These are phyloP conservation scores for Embidobia sp. DNA, from an alignment of 2,888 invertebrate species.

Conservation along the genomic window DNA sequence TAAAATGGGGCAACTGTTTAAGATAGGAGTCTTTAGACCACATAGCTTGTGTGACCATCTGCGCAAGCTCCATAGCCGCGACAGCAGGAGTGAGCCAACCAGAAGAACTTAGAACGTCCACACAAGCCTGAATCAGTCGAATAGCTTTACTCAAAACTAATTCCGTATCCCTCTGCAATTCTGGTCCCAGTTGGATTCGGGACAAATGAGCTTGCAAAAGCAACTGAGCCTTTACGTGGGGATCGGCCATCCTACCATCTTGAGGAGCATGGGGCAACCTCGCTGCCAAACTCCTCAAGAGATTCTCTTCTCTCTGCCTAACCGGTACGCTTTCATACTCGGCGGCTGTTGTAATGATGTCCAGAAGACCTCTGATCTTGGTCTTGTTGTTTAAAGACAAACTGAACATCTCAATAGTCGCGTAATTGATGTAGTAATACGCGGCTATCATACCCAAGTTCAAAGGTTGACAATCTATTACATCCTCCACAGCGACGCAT, in stretches of 20 bases:
- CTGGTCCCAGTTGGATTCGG: conserved; percentile 96
- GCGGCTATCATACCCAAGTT: conserved; percentile 99
- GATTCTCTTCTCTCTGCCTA: conserved; percentile 95
- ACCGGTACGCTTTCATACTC: conserved; percentile 98
- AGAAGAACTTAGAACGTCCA: conserved; percentile 95
- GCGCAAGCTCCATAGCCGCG: conserved; percentile 99
- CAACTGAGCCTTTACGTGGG: conserved; percentile 98
- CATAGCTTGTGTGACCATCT: conserved; percentile 99
- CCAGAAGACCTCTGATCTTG: conserved; percentile 97
- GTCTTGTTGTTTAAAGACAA: conserved; percentile 98
- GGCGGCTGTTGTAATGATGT: conserved; percentile 98
- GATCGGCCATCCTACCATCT: conserved; percentile 86
- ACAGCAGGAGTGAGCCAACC: conserved; percentile 99
- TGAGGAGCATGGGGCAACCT: conserved; percentile 85
- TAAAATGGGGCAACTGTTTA: conserved; percentile 98
- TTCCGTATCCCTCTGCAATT: conserved; percentile 98
- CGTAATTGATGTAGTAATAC: conserved; percentile 99
- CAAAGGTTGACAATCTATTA: conserved; percentile 97
- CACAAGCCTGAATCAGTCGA: conserved; percentile 95
- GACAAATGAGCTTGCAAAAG: conserved; percentile 98
- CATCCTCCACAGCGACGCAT: conserved; percentile 98
- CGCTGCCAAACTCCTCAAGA: conserved; percentile 86
- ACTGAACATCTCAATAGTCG: conserved; percentile 99
- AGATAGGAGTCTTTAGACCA: conserved; percentile 99
- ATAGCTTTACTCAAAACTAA: conserved; percentile 93